Evolutionary conservation across 2,113 vertebrate genomes (phyloP).

Genomic region (Hippopotamus amphibius): DNA sequence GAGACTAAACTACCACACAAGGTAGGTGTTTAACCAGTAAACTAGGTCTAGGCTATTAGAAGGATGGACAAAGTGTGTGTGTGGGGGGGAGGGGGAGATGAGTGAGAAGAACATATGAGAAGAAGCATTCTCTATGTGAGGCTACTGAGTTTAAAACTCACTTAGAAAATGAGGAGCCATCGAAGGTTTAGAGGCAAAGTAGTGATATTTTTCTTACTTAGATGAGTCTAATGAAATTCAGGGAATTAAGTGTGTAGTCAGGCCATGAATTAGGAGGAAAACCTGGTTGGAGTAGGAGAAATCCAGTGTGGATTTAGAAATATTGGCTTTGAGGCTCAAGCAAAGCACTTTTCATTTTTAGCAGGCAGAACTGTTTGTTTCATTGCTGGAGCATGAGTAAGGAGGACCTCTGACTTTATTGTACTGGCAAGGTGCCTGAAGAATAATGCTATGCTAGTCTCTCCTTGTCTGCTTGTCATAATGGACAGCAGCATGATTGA

Average conservation of each 20-base stretch:
- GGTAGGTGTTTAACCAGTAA: neutral
- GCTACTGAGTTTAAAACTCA: neutral
- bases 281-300: neutral
- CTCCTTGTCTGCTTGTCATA: slow-evolving; percentile 59
- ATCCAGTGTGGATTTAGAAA: neutral
- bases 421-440: slow-evolving; percentile 25
- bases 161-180: slow-evolving; percentile 14
- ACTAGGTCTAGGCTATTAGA: neutral
- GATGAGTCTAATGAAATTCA: neutral
- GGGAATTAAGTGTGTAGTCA: neutral
- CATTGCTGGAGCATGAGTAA: slow-evolving; percentile 39
- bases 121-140: neutral
- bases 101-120: neutral
- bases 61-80: neutral
- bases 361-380: slow-evolving; percentile 40
- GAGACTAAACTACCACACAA: neutral
- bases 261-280: neutral
- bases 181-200: neutral
- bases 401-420: neutral
- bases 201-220: neutral
- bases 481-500: slow-evolving; percentile 45
- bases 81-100: neutral
- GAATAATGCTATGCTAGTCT: slow-evolving; percentile 28
- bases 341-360: neutral
- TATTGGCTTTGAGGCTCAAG: neutral